These are phyloP conservation scores for Triplophysa tibetana DNA, from an alignment of 2,113 vertebrate genomes.

Conservation along the genomic window DNA sequence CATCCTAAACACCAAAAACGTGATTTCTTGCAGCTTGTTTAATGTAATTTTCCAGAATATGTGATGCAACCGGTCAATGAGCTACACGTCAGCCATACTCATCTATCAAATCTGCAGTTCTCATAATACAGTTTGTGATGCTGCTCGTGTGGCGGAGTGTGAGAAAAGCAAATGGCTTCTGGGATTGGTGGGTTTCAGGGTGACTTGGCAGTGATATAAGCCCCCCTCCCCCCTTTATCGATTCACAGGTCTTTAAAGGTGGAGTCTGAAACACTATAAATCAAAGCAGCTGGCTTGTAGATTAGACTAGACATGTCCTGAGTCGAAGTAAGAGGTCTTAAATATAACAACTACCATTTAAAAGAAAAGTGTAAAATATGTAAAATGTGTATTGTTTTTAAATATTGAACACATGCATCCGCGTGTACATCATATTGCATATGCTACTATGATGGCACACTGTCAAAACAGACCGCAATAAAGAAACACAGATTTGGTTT, in stretches of 20 bases:
- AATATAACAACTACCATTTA: not conserved
- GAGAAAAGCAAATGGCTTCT: not conserved
- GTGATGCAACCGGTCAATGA: no score
- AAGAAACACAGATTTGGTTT: not conserved
- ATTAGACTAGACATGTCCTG: not conserved
- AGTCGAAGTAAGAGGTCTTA: not conserved
- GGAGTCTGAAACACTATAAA: constrained; percentile 21
- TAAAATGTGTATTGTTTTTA: not conserved
- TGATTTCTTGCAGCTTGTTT: no score
- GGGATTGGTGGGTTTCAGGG: constrained; percentile 2
- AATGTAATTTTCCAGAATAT: no score
- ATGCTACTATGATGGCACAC: not conserved
- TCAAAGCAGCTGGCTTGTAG: constrained; percentile 24
- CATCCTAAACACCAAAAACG: no score
- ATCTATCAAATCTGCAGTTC: constrained; percentile 14
- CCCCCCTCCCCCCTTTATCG: not conserved
- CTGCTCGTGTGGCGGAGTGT: constrained; percentile 17
- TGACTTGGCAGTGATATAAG: constrained; percentile 6
- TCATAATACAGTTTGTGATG: not conserved
- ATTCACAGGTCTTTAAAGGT: constrained; percentile 19
- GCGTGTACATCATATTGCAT: not conserved
- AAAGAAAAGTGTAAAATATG: not conserved
- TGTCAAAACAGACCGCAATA: not conserved
- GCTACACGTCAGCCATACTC: no score
- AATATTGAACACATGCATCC: not conserved